Evolutionary conservation across 2,113 vertebrate genomes (phyloP), one percentile per base, ranked within the genome.

Genomic region (Bungarus multicinctus): DNA sequence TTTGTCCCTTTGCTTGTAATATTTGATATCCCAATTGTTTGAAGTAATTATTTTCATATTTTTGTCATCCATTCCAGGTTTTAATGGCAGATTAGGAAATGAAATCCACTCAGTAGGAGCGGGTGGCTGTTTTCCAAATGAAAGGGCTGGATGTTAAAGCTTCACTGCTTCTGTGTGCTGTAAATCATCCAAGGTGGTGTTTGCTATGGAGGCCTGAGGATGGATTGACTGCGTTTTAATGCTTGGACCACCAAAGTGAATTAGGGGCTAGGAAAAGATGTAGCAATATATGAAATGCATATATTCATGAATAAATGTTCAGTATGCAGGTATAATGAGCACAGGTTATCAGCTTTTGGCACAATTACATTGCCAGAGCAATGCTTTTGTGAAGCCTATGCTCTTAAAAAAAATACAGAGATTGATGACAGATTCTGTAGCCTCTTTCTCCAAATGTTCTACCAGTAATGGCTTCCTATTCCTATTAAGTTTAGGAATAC

Each of bases 361-460:
- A 94, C 30, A 86, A 88, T 85, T 93, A 89, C 87, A 45, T 93
- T 1, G 0, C 89, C 57, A 92, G 89, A 81, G 53, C 47, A 89
- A 39, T 55, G 22, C 20, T 55, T 20, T 34, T 20, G n/a, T 88
- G 16, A 88, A 54, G 50, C 52, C 52, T 54, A n/a, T 88, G n/a
- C 53, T 88, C 53, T 87, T 95, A 85, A 43, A 74, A 94, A 43
- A 39, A 7, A 27, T 91, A 93, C 55, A 89, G 87, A 50, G 10
- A 69, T 4, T n/a, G 47, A 9, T 87, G 47, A 87, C 86, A 55
- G 69, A n/a, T 43, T 94, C 58, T 90, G 91, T 54, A 50, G 95
- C 91, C 94, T 92, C 43, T 89, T 90, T 87, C 94, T 2, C 0
- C 89, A 89, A 94, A 60, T 91, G 89, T 95, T 95, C 93, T 96